Conservation (phyloP, 2,113 vertebrate species). For the Piaya cayana region DNA sequence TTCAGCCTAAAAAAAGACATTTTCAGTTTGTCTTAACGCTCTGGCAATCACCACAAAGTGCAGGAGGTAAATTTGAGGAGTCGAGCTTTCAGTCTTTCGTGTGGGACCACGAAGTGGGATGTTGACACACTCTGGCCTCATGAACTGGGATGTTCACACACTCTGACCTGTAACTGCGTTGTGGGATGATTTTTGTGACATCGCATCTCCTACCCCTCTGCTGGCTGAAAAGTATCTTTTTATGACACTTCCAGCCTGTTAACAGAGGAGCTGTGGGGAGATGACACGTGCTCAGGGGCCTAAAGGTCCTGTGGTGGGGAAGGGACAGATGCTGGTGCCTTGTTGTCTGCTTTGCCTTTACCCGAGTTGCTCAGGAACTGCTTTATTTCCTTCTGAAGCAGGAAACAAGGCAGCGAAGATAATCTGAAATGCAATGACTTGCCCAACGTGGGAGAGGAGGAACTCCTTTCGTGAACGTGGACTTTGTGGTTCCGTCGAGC, state of each 20-base stretch:
- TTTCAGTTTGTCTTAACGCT: neutral
- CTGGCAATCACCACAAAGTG: neutral
- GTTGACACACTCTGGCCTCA: neutral
- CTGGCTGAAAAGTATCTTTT: neutral
- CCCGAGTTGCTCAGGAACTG: neutral
- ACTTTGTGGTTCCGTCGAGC: neutral
- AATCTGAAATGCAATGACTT: constrained; percentile 80
- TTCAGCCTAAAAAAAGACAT: accelerated
- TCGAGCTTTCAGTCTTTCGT: neutral
- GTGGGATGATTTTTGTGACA: neutral
- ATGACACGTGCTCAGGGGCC: accelerated
- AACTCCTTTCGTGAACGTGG: constrained; percentile 83
- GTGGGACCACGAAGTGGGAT: accelerated
- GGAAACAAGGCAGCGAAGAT: constrained; percentile 90
- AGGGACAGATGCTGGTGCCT: neutral
- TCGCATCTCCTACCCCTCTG: neutral
- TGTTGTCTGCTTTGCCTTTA: neutral
- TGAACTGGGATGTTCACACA: accelerated
- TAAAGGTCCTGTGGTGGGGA: neutral
- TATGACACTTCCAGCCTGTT: neutral
- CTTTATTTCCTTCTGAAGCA: constrained; percentile 72
- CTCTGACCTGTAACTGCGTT: neutral
- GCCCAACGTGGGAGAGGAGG: constrained; percentile 86
- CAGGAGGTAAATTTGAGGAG: neutral
- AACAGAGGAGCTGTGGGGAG: neutral